Evolutionary conservation across 2,888 invertebrate genomes (phyloP), one percentile per base, ranked within the genome.

Genomic region (Callyntrura sp.): DNA sequence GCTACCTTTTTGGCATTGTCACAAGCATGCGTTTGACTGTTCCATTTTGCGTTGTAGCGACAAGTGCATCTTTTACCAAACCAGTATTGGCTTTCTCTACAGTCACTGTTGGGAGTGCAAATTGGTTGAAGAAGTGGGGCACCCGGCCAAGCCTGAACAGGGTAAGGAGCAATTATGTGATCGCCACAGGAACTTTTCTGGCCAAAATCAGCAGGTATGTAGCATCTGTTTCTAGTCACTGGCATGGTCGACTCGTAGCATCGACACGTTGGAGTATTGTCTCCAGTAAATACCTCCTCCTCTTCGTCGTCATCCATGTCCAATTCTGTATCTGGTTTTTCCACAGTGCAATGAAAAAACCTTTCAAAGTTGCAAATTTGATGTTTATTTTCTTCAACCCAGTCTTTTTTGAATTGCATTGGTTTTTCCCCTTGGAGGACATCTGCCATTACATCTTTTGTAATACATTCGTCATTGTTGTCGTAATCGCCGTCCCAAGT

Each of bases 41-140:
- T 85, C 55, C 45, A 89, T 17, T 28, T 81, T 68, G 68, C 60
- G 45, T 78, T 79, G 17, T 17, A 65, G 9, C 48, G 55, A 35
- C 89, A 89, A 12, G 51, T 55, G 35, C 89, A 89, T n/a, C 89
- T 78, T 12, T 43, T 65, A 8, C 89, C 89, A 51, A 85, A 89
- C 79, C 79, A 89, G 25, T 83, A 89, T 17, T 51, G 89, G 35
- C 89, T 85, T 35, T 79, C 78, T 17, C 17, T 65, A 23, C 89
- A 89, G 9, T 89, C 89, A 45, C 84, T 85, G 23, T 85, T 78
- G 0, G 89, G 89, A n/a, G 84, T 65, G 17, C 89, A 89, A 4
- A n/a, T 45, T 25, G 89, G 89, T 51, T 45, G 78, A 9, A 89
- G 28, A 17, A 14, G 0, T 0, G 89, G 79, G 11, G 89, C 89